phyloP scores from a whole-genome alignment of 2,797 vertebrate genomes.

The Ispidina lecontei region DNA sequence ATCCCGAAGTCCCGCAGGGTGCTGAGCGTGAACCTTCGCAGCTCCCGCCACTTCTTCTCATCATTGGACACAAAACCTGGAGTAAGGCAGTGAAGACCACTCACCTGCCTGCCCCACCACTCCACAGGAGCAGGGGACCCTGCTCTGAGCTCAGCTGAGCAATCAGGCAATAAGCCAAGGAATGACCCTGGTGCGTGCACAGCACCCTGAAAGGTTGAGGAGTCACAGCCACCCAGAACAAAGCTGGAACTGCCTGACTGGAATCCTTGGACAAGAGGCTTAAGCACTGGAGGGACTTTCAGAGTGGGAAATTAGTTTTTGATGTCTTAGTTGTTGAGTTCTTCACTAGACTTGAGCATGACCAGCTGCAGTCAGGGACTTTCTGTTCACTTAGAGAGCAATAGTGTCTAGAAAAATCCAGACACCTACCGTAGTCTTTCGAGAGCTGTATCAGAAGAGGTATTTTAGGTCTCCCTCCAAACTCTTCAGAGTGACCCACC shows the following conservation, averaged over 20 bases:
- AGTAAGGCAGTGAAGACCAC: background rate
- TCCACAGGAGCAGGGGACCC: no score
- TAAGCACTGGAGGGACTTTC: background rate
- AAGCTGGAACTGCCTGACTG: background rate
- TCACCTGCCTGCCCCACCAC: accelerated
- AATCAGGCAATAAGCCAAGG: background rate
- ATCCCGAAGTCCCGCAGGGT: constrained; percentile 56
- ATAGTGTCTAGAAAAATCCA: background rate
- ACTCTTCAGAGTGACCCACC: constrained; percentile 12
- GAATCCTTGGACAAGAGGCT: background rate
- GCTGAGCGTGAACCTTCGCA: constrained; percentile 51
- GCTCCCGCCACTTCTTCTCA: constrained; percentile 49
- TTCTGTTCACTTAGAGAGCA: background rate
- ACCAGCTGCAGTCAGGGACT: background rate
- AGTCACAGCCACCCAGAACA: background rate
- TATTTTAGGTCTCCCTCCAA: constrained; percentile 27
- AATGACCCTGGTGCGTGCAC: background rate
- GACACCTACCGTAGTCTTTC: background rate
- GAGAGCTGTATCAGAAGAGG: background rate
- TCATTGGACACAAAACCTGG: constrained; percentile 29
- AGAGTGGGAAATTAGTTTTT: background rate
- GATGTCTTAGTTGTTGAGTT: background rate
- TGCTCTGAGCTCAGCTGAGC: background rate
- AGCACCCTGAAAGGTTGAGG: background rate
- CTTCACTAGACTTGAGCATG: accelerated